Evolutionary conservation across 2,113 vertebrate species (phyloP).

Genomic region (Illadopsis cleaveri): DNA sequence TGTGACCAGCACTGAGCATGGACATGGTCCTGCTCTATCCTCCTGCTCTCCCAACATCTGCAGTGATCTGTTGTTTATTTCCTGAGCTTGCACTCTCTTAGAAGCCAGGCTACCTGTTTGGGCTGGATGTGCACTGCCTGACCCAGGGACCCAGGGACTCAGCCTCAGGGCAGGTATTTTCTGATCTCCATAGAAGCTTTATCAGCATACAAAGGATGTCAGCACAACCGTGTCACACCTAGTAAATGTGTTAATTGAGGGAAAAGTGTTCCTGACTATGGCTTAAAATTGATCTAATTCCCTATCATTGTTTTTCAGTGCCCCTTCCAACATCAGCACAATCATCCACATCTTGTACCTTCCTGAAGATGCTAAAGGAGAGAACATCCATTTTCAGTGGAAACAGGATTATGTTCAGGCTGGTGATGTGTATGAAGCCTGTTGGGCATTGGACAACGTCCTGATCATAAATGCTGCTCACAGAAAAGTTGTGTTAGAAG

Average conservation of each 20-base stretch:
- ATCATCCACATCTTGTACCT: constrained; percentile 92
- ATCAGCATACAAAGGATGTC: background rate
- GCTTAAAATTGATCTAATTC: background rate
- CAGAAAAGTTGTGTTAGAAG: constrained; percentile 88
- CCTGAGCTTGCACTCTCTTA: background rate
- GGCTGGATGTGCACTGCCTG: background rate
- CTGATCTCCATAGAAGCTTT: background rate
- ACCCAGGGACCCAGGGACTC: background rate
- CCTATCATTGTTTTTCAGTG: constrained; percentile 69
- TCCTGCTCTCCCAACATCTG: background rate
- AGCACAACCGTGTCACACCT: background rate
- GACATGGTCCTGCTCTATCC: background rate
- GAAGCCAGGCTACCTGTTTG: background rate
- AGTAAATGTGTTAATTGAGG: background rate
- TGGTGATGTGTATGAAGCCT: constrained; percentile 92
- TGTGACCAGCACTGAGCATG: background rate
- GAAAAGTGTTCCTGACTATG: background rate
- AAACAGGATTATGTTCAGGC: constrained; percentile 83
- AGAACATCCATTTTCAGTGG: constrained; percentile 89
- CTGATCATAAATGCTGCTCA: constrained; percentile 91
- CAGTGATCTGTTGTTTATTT: background rate
- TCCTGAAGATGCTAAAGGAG: constrained; percentile 80
- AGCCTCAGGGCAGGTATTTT: background rate
- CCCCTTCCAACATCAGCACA: constrained; percentile 92
- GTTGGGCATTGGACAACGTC: constrained; percentile 95